phyloP scores from a whole-genome alignment of 2,797 vertebrate genomes.

The Acrocephalus scirpaceus region DNA sequence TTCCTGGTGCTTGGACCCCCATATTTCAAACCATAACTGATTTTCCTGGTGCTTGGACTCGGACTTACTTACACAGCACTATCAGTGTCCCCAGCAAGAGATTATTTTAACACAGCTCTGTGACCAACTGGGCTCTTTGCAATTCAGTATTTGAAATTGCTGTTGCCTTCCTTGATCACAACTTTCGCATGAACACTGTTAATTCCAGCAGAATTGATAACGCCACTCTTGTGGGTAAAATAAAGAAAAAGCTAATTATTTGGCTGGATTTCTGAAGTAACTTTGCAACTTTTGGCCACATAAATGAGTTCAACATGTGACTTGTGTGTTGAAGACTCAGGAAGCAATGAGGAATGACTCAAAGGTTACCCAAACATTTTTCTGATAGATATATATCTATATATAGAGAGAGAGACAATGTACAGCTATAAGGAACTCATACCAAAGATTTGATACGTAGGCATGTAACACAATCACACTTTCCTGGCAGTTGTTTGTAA shows the following conservation, averaged over 20 bases:
- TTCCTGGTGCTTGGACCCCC: background rate
- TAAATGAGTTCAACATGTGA: background rate
- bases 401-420: accelerated
- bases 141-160: background rate
- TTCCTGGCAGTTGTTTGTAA: no score
- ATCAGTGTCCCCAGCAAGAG: background rate
- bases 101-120: background rate
- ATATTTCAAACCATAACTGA: background rate
- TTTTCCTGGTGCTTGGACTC: background rate
- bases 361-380: accelerated
- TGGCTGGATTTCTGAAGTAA: background rate
- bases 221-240: background rate
- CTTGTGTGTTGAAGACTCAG: background rate
- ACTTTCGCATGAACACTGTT: background rate
- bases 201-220: background rate
- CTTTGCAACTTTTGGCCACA: background rate
- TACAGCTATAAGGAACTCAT: background rate
- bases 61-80: background rate
- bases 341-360: background rate
- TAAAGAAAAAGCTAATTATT: accelerated
- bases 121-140: background rate
- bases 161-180: background rate
- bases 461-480: background rate
- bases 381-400: background rate
- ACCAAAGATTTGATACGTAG: background rate